These are phyloP conservation scores for Sminthurinus aureus DNA, from an alignment of 2,888 invertebrate genomes.

Conservation along the genomic window DNA sequence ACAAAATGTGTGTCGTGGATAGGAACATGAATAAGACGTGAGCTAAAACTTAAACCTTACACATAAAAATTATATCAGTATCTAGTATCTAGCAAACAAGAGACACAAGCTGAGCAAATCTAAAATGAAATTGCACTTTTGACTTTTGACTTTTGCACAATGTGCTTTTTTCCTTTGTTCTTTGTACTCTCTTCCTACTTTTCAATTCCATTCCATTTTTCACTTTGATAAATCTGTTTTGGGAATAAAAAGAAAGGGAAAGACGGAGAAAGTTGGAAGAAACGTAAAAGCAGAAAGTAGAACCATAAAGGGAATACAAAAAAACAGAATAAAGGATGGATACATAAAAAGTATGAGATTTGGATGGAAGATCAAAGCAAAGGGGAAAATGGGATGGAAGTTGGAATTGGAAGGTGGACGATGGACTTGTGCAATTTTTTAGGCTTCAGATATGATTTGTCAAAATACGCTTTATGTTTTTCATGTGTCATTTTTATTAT, in stretches of 20 bases:
- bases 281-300: too few species aligned
- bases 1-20: conserved; percentile 65
- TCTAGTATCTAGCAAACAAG: too few species aligned
- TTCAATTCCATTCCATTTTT: neutral
- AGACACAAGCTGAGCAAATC: neutral
- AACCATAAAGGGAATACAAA: too few species aligned
- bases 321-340: too few species aligned
- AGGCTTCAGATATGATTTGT: neutral
- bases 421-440: too few species aligned
- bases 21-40: conserved; percentile 74
- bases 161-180: neutral
- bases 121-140: too few species aligned
- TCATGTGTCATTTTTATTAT: neutral
- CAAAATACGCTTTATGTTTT: neutral
- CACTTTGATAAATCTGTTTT: too few species aligned
- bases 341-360: neutral
- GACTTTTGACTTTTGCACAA: too few species aligned
- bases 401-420: neutral
- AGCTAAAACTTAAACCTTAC: conserved; percentile 50
- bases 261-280: too few species aligned
- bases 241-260: too few species aligned
- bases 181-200: neutral
- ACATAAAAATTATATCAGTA: neutral
- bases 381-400: neutral
- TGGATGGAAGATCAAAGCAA: neutral